Conservation (phyloP, 2,888 invertebrate genomes). For the Pristionchus fissidentatus region DNA sequence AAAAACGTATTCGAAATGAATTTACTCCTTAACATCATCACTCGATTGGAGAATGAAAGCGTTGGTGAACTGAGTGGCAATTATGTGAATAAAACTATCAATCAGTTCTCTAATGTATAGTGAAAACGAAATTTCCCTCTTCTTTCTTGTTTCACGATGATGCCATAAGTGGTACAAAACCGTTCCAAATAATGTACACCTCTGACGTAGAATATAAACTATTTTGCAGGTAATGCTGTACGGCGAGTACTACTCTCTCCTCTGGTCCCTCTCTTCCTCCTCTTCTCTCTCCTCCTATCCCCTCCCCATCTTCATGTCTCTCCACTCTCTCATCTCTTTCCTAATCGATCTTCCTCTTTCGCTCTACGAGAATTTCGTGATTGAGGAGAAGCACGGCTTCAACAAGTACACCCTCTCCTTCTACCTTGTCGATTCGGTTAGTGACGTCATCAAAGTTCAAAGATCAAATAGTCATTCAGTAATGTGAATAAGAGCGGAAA, state of each 20-base stretch:
- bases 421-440: conserved; percentile 87
- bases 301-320: background rate
- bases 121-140: background rate
- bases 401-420: conserved; percentile 94
- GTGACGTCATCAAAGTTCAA: background rate
- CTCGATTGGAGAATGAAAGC: no score
- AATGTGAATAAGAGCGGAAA: no score
- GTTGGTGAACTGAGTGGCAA: no score
- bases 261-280: background rate
- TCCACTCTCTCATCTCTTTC: background rate
- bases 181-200: no score
- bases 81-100: no score
- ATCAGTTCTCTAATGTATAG: background rate
- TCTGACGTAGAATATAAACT: no score
- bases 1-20: no score
- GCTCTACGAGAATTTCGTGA: conserved; percentile 89
- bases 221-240: conserved; percentile 12
- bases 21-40: no score
- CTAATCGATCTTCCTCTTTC: conserved; percentile 84
- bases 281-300: background rate
- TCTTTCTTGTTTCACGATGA: background rate
- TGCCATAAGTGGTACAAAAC: background rate
- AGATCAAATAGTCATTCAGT: no score
- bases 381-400: conserved; percentile 96
- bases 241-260: background rate